Percentiles rank a stretch among this genome's conserved stretches.
phyloP scores from a whole-genome alignment of 2,113 vertebrate genomes.

The Lates calcarifer region DNA sequence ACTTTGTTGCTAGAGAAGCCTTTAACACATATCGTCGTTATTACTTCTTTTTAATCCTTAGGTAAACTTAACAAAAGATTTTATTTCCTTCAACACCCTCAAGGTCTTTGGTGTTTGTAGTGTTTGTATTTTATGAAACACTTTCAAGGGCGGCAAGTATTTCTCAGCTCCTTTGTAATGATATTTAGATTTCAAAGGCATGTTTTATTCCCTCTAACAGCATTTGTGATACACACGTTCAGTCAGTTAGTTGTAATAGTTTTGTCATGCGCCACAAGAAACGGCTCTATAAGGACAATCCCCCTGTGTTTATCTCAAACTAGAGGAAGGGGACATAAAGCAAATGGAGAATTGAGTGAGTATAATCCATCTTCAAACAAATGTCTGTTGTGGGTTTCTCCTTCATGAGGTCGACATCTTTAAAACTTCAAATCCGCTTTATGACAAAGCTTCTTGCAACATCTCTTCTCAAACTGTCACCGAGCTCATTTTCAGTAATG shows the following conservation, averaged over 20 bases:
- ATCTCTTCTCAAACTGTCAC: background rate
- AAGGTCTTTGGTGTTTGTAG: background rate
- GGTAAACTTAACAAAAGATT: constrained; percentile 26
- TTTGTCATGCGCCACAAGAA: constrained; percentile 29
- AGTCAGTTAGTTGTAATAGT: background rate
- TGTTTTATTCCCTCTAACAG: background rate
- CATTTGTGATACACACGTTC: constrained; percentile 6
- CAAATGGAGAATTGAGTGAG: constrained; percentile 49
- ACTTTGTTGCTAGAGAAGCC: background rate
- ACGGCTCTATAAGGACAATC: constrained; percentile 27
- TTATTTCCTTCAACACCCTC: background rate
- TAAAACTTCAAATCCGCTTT: constrained; percentile 19
- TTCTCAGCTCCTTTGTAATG: constrained; percentile 20
- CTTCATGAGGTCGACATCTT: background rate
- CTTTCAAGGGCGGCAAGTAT: constrained; percentile 9
- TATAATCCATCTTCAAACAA: constrained; percentile 74
- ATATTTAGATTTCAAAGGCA: constrained; percentile 26
- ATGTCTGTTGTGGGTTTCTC: constrained; percentile 47
- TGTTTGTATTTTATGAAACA: constrained; percentile 9
- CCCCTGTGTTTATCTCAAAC: constrained; percentile 47
- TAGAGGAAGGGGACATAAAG: constrained; percentile 32
- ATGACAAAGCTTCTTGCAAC: background rate
- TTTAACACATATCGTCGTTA: constrained; percentile 3
- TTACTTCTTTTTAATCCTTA: background rate
- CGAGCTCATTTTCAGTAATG: constrained; percentile 34